phyloP scores from a whole-genome alignment of 2,113 vertebrate genomes.

The Pelobates fuscus region DNA sequence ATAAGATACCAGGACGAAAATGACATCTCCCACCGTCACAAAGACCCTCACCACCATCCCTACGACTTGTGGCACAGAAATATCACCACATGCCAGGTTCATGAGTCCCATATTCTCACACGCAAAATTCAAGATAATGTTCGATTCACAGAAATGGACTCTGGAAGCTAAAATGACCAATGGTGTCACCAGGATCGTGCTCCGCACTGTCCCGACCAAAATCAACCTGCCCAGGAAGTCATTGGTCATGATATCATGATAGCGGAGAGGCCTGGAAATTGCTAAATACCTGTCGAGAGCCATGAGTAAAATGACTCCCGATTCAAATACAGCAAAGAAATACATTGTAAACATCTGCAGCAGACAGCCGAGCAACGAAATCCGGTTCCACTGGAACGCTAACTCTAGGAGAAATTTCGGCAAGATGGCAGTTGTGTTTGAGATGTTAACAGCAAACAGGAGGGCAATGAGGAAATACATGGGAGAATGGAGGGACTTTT shows the following conservation, averaged over 20 bases:
- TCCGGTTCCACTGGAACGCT: conserved; percentile 6
- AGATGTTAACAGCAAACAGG: conserved; percentile 34
- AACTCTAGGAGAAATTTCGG: conserved; percentile 20
- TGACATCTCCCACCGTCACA: conserved; percentile 47
- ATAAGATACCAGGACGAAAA: conserved; percentile 61
- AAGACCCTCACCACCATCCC: conserved; percentile 48
- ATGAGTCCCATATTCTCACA: conserved; percentile 65
- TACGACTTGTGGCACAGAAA: conserved; percentile 53
- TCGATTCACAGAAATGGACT: conserved; percentile 56
- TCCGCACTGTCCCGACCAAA: background rate
- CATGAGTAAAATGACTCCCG: conserved; percentile 17
- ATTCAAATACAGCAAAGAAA: conserved; percentile 31
- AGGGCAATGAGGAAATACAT: conserved; percentile 32
- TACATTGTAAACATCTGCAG: conserved; percentile 35
- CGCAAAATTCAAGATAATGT: conserved; percentile 58
- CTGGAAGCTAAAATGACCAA: conserved; percentile 18
- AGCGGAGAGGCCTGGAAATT: conserved; percentile 26
- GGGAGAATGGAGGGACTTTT: conserved; percentile 18
- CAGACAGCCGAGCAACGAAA: conserved; percentile 16
- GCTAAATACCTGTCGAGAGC: conserved; percentile 32
- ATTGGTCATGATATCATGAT: conserved; percentile 30
- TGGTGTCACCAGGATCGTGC: conserved; percentile 4
- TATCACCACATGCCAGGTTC: conserved; percentile 61
- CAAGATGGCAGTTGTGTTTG: conserved; percentile 4
- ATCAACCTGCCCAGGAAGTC: background rate